Evolutionary conservation across 1,140 invertebrate genomes (phyloP).

Genomic region (Drosophila seguyi): DNA sequence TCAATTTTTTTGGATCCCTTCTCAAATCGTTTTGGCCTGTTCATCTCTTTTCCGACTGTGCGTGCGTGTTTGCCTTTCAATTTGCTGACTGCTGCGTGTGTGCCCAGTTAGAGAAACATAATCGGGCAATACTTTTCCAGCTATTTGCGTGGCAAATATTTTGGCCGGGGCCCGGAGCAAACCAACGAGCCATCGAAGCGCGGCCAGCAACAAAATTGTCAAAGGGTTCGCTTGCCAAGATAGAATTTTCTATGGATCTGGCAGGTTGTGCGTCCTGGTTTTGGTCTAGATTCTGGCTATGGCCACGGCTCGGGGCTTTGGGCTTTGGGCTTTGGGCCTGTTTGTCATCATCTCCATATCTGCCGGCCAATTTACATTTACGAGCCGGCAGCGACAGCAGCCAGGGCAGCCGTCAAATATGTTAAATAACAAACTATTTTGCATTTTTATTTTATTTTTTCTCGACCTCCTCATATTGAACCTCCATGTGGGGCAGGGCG

Average conservation of each 20-base stretch:
- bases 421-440: conserved; percentile 83
- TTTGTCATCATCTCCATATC: conserved; percentile 71
- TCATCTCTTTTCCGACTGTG: conserved; percentile 28
- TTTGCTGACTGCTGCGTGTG: conserved; percentile 65
- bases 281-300: conserved; percentile 7
- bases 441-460: conserved; percentile 73
- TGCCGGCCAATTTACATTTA: conserved; percentile 74
- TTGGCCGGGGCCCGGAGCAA: conserved; percentile 28
- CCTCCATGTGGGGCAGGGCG: not conserved
- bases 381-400: conserved; percentile 35
- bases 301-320: conserved; percentile 22
- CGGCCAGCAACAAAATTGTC: conserved; percentile 63
- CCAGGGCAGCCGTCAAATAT: conserved; percentile 69
- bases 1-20: conserved; percentile 39
- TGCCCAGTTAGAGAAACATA: conserved; percentile 78
- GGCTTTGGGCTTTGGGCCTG: conserved; percentile 30
- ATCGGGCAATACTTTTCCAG: conserved; percentile 65
- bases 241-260: conserved; percentile 24
- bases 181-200: conserved; percentile 61
- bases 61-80: conserved; percentile 66
- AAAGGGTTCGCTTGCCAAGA: conserved; percentile 47
- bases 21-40: conserved; percentile 63
- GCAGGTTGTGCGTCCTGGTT: conserved; percentile 11
- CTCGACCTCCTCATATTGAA: conserved; percentile 18
- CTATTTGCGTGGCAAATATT: conserved; percentile 74